phyloP scores from a whole-genome alignment of 2,888 invertebrate genomes.

The Pachycephus smyrnensis region DNA sequence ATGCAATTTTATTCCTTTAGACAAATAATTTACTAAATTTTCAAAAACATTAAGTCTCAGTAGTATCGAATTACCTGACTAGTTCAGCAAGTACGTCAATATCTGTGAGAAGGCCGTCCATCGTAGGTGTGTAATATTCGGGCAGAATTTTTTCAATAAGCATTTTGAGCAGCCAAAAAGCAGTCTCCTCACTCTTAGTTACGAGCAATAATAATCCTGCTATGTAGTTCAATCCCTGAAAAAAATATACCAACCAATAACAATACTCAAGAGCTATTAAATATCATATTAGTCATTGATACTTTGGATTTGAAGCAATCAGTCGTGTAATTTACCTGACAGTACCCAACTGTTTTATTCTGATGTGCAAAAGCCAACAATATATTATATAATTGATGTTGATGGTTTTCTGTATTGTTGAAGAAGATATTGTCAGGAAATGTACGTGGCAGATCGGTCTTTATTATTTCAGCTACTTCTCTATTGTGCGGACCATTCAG shows the following conservation, averaged over 20 bases:
- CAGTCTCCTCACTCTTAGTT: slow-evolving; percentile 89
- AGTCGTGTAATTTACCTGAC: slow-evolving; percentile 72
- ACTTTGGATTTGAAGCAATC: background rate
- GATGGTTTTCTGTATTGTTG: slow-evolving; percentile 79
- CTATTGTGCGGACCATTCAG: slow-evolving; percentile 78
- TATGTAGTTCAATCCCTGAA: slow-evolving; percentile 90
- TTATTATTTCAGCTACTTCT: slow-evolving; percentile 82
- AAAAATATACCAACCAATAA: slow-evolving; percentile 21
- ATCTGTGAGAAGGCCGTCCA: slow-evolving; percentile 90
- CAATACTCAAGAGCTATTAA: slow-evolving; percentile 4
- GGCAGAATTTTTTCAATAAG: slow-evolving; percentile 88
- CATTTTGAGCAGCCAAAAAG: slow-evolving; percentile 94
- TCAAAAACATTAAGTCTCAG: background rate
- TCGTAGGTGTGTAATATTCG: slow-evolving; percentile 87
- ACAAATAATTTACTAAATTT: background rate
- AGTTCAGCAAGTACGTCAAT: slow-evolving; percentile 90
- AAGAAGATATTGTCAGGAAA: slow-evolving; percentile 97
- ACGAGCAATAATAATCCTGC: slow-evolving; percentile 87
- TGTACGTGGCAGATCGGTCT: slow-evolving; percentile 91
- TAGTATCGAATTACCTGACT: slow-evolving; percentile 69
- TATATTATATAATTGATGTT: slow-evolving; percentile 85
- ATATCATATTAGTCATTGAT: background rate
- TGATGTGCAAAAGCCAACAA: slow-evolving; percentile 90
- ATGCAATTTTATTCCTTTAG: background rate
- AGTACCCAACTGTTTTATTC: slow-evolving; percentile 90